phyloP scores from a whole-genome alignment of 2,113 vertebrate genomes.

The Physeter macrocephalus region DNA sequence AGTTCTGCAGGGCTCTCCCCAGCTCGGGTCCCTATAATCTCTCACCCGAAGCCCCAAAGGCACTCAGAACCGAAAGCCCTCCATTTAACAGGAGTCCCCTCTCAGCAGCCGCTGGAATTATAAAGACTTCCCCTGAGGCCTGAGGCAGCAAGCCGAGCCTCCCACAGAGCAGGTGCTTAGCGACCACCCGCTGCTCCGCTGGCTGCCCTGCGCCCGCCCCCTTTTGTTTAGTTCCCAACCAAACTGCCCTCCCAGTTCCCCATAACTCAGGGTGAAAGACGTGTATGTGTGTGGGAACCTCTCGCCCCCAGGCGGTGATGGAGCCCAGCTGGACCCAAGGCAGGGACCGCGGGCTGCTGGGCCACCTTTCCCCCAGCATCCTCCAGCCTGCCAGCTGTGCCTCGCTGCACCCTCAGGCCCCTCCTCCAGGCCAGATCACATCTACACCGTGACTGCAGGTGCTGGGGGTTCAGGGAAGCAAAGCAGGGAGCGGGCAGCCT shows the following conservation, averaged over 20 bases:
- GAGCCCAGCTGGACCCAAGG: not conserved
- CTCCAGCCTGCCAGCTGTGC: not conserved
- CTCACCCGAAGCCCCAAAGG: not conserved
- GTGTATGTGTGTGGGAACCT: not conserved
- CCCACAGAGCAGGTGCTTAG: not conserved
- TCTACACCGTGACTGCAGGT: not conserved
- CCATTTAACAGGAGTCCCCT: not conserved
- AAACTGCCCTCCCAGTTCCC: not conserved
- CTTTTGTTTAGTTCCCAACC: not conserved
- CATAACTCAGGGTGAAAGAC: not conserved
- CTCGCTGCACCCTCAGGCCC: not conserved
- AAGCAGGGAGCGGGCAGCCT: not conserved
- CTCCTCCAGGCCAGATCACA: not conserved
- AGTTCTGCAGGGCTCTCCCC: not conserved
- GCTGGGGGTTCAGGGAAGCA: not conserved
- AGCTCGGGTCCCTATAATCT: not conserved
- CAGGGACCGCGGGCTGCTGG: not conserved
- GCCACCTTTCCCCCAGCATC: not conserved
- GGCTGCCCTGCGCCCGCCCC: not conserved
- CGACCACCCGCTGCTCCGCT: rapidly evolving
- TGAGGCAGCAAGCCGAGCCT: not conserved
- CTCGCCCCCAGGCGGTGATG: not conserved
- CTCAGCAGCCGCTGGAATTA: not conserved
- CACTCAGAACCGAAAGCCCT: not conserved
- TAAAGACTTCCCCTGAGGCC: not conserved